Conservation (phyloP, 2,797 vertebrate genomes). For the Pteropus rufus region DNA sequence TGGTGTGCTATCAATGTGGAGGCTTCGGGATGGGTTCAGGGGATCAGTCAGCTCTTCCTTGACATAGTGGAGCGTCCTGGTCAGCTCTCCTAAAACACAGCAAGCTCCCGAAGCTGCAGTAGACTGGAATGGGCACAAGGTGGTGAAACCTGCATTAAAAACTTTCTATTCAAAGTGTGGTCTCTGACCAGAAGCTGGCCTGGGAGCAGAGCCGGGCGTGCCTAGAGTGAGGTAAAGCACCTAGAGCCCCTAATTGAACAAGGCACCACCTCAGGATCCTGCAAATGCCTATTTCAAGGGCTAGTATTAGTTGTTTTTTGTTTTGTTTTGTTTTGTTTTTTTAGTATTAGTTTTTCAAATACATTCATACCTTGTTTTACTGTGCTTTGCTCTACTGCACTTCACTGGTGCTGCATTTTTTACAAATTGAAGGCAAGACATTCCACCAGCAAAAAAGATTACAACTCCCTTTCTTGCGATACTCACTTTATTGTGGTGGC, state of each 20-base stretch:
- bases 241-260: background rate
- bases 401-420: background rate
- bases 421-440: background rate
- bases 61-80: background rate
- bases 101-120: background rate
- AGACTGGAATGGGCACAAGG: background rate
- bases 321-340: too few species aligned
- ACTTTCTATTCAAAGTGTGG: background rate
- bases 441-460: background rate
- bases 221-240: background rate
- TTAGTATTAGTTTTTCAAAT: background rate
- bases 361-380: background rate
- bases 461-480: background rate
- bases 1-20: background rate
- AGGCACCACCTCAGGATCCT: background rate
- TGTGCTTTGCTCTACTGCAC: background rate
- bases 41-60: background rate
- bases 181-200: accelerated
- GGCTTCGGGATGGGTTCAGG: background rate
- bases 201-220: accelerated
- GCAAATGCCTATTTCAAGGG: background rate
- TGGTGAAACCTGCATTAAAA: background rate
- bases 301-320: background rate
- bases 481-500: background rate
- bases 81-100: background rate